Evolutionary conservation across 2,888 invertebrate genomes (phyloP).

Genomic region (Pachydiplax longipennis): DNA sequence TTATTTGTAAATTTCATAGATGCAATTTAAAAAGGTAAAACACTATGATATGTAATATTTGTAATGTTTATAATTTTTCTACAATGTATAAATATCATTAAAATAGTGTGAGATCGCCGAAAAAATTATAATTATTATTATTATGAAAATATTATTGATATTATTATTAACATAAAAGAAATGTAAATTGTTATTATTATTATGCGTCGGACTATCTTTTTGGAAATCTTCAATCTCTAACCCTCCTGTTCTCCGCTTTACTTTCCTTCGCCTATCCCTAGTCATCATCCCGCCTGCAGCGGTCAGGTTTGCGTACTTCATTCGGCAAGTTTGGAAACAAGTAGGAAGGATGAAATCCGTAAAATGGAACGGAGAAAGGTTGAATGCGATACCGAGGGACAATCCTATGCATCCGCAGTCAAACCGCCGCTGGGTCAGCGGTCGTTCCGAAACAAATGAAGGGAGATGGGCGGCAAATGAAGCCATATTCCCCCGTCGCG

Average conservation of each 20-base stretch:
- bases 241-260: background rate
- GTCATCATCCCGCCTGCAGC: too few species aligned
- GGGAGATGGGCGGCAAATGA: background rate
- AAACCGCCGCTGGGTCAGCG: background rate
- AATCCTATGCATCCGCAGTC: background rate
- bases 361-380: background rate
- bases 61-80: too few species aligned
- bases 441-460: slow-evolving; percentile 7
- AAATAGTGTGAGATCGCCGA: too few species aligned
- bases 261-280: background rate
- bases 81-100: too few species aligned
- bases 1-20: too few species aligned
- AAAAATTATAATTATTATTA: too few species aligned
- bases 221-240: background rate
- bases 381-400: background rate
- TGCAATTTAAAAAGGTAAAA: too few species aligned
- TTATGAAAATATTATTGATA: too few species aligned
- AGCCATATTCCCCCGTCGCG: background rate
- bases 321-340: background rate
- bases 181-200: too few species aligned
- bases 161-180: too few species aligned
- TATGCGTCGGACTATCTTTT: too few species aligned
- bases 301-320: background rate
- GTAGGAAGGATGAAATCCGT: background rate
- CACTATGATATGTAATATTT: too few species aligned